Evolutionary conservation across 2,797 vertebrate species (phyloP).

Genomic region (Cygnus olor): DNA sequence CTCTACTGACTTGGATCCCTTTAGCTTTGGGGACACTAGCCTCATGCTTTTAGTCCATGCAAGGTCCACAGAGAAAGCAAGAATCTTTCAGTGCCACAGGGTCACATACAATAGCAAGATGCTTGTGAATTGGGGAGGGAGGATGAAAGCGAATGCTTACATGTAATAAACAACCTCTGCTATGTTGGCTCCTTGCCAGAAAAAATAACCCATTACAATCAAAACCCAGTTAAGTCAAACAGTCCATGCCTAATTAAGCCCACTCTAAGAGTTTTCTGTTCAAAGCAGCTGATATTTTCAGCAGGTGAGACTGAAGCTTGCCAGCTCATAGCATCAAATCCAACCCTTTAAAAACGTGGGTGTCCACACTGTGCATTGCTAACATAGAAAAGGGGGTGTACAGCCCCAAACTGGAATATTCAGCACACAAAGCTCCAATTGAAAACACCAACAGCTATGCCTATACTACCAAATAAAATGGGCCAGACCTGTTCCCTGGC

Average conservation of each 20-base stretch:
- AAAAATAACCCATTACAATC: conserved; percentile 75
- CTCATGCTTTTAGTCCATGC: background rate
- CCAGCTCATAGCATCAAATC: conserved; percentile 66
- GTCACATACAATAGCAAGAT: conserved; percentile 49
- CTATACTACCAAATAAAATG: background rate
- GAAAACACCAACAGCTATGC: background rate
- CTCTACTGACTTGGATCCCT: background rate
- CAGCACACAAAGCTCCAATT: background rate
- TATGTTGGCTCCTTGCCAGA: conserved; percentile 63
- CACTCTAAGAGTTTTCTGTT: conserved; percentile 59
- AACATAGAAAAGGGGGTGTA: background rate
- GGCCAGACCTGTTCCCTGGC: background rate
- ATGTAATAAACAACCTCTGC: conserved; percentile 53
- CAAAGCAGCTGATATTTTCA: conserved; percentile 72
- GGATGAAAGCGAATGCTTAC: conserved; percentile 41
- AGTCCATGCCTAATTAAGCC: conserved; percentile 73
- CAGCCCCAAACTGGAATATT: background rate
- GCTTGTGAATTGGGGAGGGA: background rate
- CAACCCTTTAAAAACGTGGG: background rate
- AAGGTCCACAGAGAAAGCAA: conserved; percentile 1
- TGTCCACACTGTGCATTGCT: background rate
- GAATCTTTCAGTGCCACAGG: background rate
- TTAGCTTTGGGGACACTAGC: background rate
- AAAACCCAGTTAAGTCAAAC: conserved; percentile 73
- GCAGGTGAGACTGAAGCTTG: conserved; percentile 79